Evolutionary conservation across 2,888 invertebrate genomes (phyloP), one percentile per base, ranked within the genome.

Genomic region (Panopea generosa): DNA sequence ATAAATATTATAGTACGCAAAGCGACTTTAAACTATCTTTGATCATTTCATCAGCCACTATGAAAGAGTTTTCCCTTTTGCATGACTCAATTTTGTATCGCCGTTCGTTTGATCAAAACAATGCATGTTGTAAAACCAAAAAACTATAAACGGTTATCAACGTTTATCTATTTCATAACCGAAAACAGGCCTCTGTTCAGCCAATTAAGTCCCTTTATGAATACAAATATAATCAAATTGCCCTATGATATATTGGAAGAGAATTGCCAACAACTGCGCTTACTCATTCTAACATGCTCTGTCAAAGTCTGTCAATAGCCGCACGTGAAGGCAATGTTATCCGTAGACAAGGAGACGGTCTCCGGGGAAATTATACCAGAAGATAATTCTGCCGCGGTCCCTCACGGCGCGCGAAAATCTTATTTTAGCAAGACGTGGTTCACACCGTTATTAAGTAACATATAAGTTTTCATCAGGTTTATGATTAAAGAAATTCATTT

Each of bases 231-330:
- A 68, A 74, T 74, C 59, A 50, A 53, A 72, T 72, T 68, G 47
- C 59, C 29, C 50, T 49, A 18, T 72, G 72, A 77, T 63, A 77
- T 77, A 77, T 72, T 77, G 77, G 68, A 72, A 60, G 60, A 59
- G 65, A 77, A 72, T 68, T 49, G 26, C 27, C 60, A 60, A 77
- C 72, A 68, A 77, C 72, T 61, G 72, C 53, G 47, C 57, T 50
- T 55, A 43, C 60, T 72, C 77, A 72, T 61, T 61, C 60, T 50
- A 60, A 60, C 65, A 60, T 67, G 66, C 66, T 33, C 18, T 57
- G 66, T 66, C 66, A 66, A 56, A 66, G 33, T 57, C 33, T 57
- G 66, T 66, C 66, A 66, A 66, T 66, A 57, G 66, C 6, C 11
- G 4, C 33, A 38, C 24, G n/a, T 7, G 11, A 33, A 33, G 33